A percentile compares a stretch with the other conserved stretches of the same genome.
Conservation (phyloP, 2,113 vertebrate species). For the Propithecus coquereli region DNA sequence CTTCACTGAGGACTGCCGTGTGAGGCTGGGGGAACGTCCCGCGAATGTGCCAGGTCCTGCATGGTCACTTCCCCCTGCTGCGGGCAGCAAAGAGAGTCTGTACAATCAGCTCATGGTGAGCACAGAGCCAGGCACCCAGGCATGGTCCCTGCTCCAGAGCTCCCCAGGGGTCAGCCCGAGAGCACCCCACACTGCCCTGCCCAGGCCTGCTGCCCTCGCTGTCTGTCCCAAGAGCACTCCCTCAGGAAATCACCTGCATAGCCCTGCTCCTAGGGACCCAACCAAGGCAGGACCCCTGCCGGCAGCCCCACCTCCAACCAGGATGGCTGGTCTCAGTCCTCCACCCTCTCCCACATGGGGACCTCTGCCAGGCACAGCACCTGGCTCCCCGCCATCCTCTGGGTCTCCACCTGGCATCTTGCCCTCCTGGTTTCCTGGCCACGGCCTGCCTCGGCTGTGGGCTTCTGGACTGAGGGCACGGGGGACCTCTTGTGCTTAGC, state of each 20-base stretch:
- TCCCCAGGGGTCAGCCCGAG: accelerated
- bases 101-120: too few relatives aligned
- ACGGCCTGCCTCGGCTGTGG: background rate
- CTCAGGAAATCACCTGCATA: background rate
- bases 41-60: background rate
- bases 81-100: background rate
- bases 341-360: background rate
- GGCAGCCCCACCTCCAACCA: background rate
- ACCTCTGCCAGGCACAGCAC: background rate
- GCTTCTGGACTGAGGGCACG: background rate
- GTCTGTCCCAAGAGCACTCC: background rate
- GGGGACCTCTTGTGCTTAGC: background rate
- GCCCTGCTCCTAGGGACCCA: background rate
- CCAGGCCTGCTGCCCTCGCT: background rate
- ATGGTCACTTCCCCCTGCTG: too few relatives aligned
- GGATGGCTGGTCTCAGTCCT: background rate
- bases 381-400: background rate
- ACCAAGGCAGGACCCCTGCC: background rate
- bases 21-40: background rate
- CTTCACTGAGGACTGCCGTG: too few relatives aligned
- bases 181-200: background rate
- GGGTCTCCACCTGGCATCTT: background rate
- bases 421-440: background rate
- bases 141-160: background rate
- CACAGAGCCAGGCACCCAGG: background rate